Evolutionary conservation across 1,140 invertebrate genomes (phyloP), one percentile per base, ranked within the genome.

Genomic region (Acromyrmex echinatior): DNA sequence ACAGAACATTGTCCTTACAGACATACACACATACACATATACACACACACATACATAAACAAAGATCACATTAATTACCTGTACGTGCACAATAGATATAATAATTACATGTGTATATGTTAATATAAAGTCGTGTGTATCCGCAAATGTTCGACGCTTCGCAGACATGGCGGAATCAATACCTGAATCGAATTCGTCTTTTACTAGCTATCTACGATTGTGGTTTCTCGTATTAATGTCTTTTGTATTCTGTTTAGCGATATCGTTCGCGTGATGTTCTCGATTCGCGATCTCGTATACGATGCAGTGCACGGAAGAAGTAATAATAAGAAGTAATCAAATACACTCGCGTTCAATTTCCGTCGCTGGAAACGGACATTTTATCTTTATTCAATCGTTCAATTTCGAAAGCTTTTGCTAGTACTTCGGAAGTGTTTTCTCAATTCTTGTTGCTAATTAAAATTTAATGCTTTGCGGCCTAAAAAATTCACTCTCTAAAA

Each of bases 31-130:
- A 65, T 2, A 31, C 6, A 74, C 21, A 49, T 16, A 82, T 12
- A 31, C 1, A 28, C 4, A 80, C 4, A 56, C 3, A 81, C 9
- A 80, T 21, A 70, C 65, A 70, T 9, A 45, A 68, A 68, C 14
- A 28, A 6, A 71, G 5, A 87, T 31, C 56, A 65, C 87, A 65
- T 76, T 79, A 78, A 86, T 85, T 89, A 89, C 66, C 79, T 91
- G 68, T 91, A 91, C 86, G 82, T 91, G 90, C 90, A 91, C 90
- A 90, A 90, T 90, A 91, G 88, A 60, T 81, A 81, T 86, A 77
- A 53, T 89, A 88, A 90, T 86, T 91, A 90, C 73, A 66, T 91
- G 90, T 91, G 90, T 91, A 91, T 86, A 88, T 87, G 90, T 90
- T 90, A 90, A 31, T 87, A 51, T 85, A 79, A 88, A 70, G 56